Evolutionary conservation across 2,113 vertebrate species (phyloP).

Genomic region (Peromyscus leucopus): DNA sequence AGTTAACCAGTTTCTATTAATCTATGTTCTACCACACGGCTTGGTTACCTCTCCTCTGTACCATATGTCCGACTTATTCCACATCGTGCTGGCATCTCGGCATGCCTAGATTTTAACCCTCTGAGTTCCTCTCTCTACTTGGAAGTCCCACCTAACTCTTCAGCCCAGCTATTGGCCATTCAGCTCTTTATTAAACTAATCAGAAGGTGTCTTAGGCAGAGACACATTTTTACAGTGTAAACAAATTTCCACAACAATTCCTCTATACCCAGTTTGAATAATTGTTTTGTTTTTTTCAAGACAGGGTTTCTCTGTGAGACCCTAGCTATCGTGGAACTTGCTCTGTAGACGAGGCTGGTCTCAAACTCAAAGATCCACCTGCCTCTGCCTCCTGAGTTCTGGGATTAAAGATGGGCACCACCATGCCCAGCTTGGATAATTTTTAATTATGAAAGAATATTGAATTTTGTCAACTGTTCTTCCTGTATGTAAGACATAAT

Average conservation of each 20-base stretch:
- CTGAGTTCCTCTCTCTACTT: not conserved
- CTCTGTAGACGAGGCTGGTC: not conserved
- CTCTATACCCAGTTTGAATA: not conserved
- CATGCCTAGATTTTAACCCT: not conserved
- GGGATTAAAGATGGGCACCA: not conserved
- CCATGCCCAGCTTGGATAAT: not conserved
- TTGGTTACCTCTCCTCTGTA: not conserved
- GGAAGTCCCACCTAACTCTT: not conserved
- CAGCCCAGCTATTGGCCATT: not conserved
- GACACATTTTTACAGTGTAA: not conserved
- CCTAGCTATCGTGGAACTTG: not conserved
- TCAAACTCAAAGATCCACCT: not conserved
- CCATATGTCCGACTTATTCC: not conserved
- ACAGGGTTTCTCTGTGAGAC: not conserved
- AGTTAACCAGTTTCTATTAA: not conserved
- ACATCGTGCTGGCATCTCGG: not conserved
- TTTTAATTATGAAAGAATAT: not conserved
- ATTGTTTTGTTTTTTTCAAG: not conserved
- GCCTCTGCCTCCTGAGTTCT: not conserved
- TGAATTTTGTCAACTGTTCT: not conserved
- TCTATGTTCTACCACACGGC: not conserved
- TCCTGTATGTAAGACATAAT: not conserved
- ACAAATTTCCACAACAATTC: not conserved
- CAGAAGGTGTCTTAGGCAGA: not conserved
- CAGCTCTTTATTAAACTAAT: not conserved